phyloP scores from a whole-genome alignment of 1,140 invertebrate genomes.

The Calosoma granatense region DNA sequence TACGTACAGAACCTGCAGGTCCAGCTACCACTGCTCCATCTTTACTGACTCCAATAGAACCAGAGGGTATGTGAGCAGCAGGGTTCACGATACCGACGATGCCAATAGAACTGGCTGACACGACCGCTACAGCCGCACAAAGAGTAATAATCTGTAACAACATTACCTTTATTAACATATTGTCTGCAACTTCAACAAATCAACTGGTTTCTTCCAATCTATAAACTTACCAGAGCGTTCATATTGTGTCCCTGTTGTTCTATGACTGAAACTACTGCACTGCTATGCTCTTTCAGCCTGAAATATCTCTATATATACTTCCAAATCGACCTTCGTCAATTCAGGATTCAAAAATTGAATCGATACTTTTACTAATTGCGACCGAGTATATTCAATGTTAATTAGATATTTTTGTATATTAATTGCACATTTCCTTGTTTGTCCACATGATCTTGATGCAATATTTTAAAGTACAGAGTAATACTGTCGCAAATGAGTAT shows the following conservation, averaged over 20 bases:
- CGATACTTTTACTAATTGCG: too few species aligned
- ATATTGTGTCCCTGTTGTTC: not conserved
- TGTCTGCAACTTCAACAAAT: not conserved
- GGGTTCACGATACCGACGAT: not conserved
- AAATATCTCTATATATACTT: too few species aligned
- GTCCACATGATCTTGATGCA: too few species aligned
- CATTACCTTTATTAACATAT: not conserved
- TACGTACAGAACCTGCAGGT: not conserved
- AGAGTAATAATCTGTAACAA: not conserved
- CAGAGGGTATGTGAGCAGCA: not conserved
- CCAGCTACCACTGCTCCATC: not conserved
- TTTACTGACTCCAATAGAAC: not conserved
- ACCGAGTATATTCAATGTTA: too few species aligned
- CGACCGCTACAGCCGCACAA: not conserved
- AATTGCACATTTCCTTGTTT: too few species aligned
- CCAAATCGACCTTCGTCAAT: not conserved
- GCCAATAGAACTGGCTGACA: not conserved
- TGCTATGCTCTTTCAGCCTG: not conserved
- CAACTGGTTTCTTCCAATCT: too few species aligned
- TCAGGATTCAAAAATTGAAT: too few species aligned
- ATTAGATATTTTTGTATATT: too few species aligned
- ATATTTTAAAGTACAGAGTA: too few species aligned
- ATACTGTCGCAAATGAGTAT: too few species aligned
- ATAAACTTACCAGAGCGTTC: not conserved
- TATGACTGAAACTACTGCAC: not conserved